Evolutionary conservation across 1,140 invertebrate genomes (phyloP).

Genomic region (Apis dorsata): DNA sequence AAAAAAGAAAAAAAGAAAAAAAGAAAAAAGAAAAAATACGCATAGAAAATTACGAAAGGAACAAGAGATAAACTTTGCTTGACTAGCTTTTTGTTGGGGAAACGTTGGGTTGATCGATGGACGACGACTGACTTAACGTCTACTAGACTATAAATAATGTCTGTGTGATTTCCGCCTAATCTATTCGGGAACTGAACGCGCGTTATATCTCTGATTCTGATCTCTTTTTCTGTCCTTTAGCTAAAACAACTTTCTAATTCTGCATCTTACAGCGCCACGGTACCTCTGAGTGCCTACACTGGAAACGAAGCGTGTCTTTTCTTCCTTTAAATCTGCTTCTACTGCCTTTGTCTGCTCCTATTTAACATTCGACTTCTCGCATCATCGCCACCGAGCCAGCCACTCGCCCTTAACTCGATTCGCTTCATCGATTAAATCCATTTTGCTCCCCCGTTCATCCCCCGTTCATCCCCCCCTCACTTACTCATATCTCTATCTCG

Average conservation of each 20-base stretch:
- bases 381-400: constrained; percentile 26
- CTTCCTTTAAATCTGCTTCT: constrained; percentile 48
- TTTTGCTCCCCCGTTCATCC: constrained; percentile 35
- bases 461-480: constrained; percentile 14
- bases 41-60: too few relatives aligned
- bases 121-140: not conserved
- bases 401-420: constrained; percentile 29
- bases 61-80: too few relatives aligned
- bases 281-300: constrained; percentile 35
- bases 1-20: too few relatives aligned
- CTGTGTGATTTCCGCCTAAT: not conserved
- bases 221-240: constrained; percentile 50
- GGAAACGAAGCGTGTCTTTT: constrained; percentile 42
- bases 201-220: constrained; percentile 31
- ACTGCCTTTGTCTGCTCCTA: constrained; percentile 43
- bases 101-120: not conserved
- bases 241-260: constrained; percentile 47
- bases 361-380: constrained; percentile 51
- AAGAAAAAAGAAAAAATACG: too few relatives aligned
- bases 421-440: constrained; percentile 26
- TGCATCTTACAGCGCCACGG: constrained; percentile 48
- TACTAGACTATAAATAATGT: not conserved
- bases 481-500: constrained; percentile 8
- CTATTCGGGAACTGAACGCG: constrained; percentile 14
- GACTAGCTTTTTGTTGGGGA: not conserved